These are phyloP conservation scores for Leucophenga montana DNA, from an alignment of 2,888 invertebrate species.

Conservation along the genomic window DNA sequence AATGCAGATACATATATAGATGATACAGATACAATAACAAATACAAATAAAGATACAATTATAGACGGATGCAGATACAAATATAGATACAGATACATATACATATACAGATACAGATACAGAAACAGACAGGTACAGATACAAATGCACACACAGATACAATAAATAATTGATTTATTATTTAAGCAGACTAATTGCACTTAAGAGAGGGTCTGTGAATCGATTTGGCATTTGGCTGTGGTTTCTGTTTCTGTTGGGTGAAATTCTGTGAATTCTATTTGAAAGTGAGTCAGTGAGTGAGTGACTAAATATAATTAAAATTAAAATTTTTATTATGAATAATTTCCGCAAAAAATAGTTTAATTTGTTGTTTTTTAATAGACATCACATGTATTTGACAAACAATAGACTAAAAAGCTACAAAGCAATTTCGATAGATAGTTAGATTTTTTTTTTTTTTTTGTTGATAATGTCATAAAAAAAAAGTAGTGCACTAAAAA, in stretches of 20 bases:
- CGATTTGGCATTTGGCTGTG: too few relatives aligned
- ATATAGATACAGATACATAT: too few relatives aligned
- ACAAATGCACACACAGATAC: too few relatives aligned
- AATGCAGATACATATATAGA: too few relatives aligned
- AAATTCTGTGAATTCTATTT: background rate
- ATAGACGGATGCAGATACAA: too few relatives aligned
- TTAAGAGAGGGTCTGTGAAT: slow-evolving; percentile 23
- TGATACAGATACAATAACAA: too few relatives aligned
- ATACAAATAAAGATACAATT: too few relatives aligned
- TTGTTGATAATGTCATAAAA: background rate
- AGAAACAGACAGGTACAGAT: too few relatives aligned
- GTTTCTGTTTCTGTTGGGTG: too few relatives aligned
- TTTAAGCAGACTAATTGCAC: slow-evolving; percentile 54
- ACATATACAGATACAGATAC: too few relatives aligned
- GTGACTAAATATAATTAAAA: slow-evolving; percentile 21
- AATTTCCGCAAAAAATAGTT: slow-evolving; percentile 8
- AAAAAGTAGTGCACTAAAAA: too few relatives aligned
- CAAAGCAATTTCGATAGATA: background rate
- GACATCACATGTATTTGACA: background rate
- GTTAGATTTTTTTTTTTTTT: background rate
- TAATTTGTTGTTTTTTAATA: background rate
- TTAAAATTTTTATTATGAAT: slow-evolving; percentile 16
- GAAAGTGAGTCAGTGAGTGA: background rate
- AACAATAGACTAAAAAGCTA: background rate
- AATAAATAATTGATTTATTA: slow-evolving; percentile 57